These are phyloP conservation scores for Narcine bancroftii DNA, from an alignment of 2,113 vertebrate species.

Conservation along the genomic window DNA sequence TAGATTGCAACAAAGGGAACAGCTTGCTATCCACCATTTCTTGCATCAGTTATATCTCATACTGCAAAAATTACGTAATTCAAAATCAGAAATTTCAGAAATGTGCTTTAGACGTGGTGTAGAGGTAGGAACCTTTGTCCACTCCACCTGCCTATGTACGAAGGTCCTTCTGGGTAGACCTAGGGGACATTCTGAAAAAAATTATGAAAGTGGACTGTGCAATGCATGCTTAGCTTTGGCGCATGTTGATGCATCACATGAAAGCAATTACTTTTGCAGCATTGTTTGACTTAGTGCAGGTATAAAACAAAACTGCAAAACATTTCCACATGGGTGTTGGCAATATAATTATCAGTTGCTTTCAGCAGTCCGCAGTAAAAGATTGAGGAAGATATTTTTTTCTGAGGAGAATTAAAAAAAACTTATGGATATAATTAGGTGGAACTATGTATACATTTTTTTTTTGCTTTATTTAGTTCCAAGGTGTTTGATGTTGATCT, in stretches of 20 bases:
- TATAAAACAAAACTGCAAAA: constrained; percentile 28
- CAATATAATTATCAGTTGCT: background rate
- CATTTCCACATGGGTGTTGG: background rate
- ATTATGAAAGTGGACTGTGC: no score
- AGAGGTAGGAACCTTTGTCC: no score
- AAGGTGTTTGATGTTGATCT: background rate
- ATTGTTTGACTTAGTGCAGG: constrained; percentile 28
- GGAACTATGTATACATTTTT: no score
- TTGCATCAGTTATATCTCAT: no score
- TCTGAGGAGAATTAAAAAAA: constrained; percentile 10
- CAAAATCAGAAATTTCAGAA: no score
- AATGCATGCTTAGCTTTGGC: background rate
- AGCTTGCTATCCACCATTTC: background rate
- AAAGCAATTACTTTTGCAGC: background rate
- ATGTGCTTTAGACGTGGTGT: no score
- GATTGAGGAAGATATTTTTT: constrained; percentile 1
- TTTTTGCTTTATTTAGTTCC: constrained; percentile 18
- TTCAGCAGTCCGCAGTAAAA: background rate
- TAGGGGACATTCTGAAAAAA: no score
- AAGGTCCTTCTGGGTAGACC: no score
- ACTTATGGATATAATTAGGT: constrained; percentile 13
- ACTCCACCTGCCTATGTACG: no score
- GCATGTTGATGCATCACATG: background rate
- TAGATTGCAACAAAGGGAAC: background rate
- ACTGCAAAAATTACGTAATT: no score